Evolutionary conservation across 2,888 invertebrate genomes (phyloP), one percentile per base, ranked within the genome.

Genomic region (Thecophora atra): DNA sequence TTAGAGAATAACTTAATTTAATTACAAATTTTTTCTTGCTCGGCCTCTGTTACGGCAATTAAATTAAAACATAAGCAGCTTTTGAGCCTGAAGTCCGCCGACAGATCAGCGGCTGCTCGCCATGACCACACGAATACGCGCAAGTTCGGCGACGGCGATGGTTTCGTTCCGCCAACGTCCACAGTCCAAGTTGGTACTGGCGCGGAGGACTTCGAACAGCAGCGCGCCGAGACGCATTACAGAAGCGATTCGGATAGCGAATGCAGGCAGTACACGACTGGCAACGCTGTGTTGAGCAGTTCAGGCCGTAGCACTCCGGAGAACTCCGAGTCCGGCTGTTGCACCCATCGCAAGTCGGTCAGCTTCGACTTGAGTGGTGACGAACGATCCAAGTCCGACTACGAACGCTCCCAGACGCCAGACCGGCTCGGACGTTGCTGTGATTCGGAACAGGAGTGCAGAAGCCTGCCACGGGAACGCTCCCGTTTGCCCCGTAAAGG

Each of bases 361-460:
- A 87, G 87, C 71, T 87, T 87, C 56, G 87, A 87, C 74, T 79
- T 87, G 7, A 85, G 86, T 37, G 86, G 85, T 0, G 86, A 86
- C 73, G 87, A 87, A 73, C 82, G 81, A 15, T 83, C 85, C 15
- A 83, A 82, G 70, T 85, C 86, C 1, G 85, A 86, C 72, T 81
- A 80, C 62, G 86, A 86, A 70, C 79, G 84, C 30, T 83, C 84
- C 0, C 76, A 75, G 28, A 80, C 81, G 17, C 81, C 82, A 0
- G 30, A 71, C 13, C 11, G 78, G 76, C 44, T 66, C 26, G 65
- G 74, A 4, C 80, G 85, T 3, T 81, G 79, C 72, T 86, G 85
- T 68, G 85, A 86, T 71, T 86, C 85, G 5, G 86, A 86, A 76
- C 86, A 86, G 74, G 86, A 86, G 44, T 82, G 79, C 6, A 79